Percentiles rank a stretch among this genome's conserved stretches.
Conservation (phyloP, 2,113 vertebrate genomes). For the Salvelinus fontinalis region DNA sequence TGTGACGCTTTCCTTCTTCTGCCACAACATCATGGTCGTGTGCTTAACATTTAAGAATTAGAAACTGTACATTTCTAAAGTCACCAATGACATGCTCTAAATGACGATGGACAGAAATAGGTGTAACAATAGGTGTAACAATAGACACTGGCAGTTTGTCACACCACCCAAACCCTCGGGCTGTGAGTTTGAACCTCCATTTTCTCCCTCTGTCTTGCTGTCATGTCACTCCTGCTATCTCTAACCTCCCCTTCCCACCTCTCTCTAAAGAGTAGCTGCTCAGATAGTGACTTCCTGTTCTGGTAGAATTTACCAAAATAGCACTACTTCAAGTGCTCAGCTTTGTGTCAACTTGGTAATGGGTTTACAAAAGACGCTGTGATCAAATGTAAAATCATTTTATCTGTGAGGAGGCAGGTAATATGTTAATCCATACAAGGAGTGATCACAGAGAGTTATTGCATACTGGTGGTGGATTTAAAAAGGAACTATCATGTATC, state of each 20-base stretch:
- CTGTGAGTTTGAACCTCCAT: constrained; percentile 42
- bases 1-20: constrained; percentile 7
- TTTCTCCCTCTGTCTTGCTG: constrained; percentile 29
- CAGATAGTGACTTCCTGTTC: constrained; percentile 31
- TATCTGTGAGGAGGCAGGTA: neutral
- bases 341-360: neutral
- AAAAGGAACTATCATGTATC: too few relatives aligned
- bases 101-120: constrained; percentile 42
- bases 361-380: neutral
- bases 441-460: neutral
- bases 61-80: constrained; percentile 38
- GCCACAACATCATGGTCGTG: neutral
- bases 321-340: neutral
- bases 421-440: neutral
- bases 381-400: neutral
- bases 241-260: constrained; percentile 19
- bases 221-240: constrained; percentile 21
- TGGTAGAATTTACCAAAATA: neutral
- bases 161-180: constrained; percentile 44
- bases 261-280: constrained; percentile 9
- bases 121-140: constrained; percentile 36
- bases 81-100: constrained; percentile 34
- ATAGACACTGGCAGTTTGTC: constrained; percentile 48
- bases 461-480: too few relatives aligned
- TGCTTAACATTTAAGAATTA: constrained; percentile 26